phyloP scores from a whole-genome alignment of 2,113 vertebrate species.

The Myrmecophaga tridactyla region DNA sequence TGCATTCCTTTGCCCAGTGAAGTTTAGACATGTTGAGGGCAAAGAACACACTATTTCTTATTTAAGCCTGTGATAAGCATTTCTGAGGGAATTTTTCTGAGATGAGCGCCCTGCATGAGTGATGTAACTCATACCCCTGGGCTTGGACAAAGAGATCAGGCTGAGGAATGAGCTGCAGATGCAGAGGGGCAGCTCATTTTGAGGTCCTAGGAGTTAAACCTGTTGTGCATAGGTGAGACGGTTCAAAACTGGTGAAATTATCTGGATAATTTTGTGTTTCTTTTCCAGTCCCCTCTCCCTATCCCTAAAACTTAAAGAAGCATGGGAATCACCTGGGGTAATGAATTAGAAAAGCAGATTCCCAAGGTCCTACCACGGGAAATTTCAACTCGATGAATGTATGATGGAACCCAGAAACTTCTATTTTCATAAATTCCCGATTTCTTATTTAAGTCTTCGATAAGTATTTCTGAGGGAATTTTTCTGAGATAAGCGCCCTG shows the following conservation, averaged over 20 bases:
- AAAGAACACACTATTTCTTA: not conserved
- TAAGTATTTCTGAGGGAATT: rapidly evolving
- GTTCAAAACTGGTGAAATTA: not conserved
- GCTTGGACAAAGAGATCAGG: not conserved
- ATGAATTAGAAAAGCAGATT: not conserved
- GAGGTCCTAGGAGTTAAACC: no score
- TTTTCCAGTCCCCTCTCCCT: not conserved
- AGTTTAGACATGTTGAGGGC: not conserved
- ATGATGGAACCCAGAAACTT: not conserved
- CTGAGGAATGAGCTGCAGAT: no score
- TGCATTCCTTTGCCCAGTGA: not conserved
- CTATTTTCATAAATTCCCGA: rapidly evolving
- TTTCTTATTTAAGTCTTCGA: not conserved
- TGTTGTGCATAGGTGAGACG: not conserved
- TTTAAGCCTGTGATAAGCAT: rapidly evolving
- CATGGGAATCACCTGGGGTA: not conserved
- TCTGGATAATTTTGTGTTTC: no score
- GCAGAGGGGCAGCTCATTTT: not conserved
- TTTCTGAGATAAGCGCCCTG: no score
- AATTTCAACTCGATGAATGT: rapidly evolving
- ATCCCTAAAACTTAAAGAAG: not conserved
- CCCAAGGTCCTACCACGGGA: not conserved
- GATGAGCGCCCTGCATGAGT: not conserved
- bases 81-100: not conserved
- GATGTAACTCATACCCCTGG: no score